Percentiles rank a stretch among this genome's conserved stretches.
Evolutionary conservation across 2,888 invertebrate species (phyloP).

Genomic region (Acanthosepion pharaonis): DNA sequence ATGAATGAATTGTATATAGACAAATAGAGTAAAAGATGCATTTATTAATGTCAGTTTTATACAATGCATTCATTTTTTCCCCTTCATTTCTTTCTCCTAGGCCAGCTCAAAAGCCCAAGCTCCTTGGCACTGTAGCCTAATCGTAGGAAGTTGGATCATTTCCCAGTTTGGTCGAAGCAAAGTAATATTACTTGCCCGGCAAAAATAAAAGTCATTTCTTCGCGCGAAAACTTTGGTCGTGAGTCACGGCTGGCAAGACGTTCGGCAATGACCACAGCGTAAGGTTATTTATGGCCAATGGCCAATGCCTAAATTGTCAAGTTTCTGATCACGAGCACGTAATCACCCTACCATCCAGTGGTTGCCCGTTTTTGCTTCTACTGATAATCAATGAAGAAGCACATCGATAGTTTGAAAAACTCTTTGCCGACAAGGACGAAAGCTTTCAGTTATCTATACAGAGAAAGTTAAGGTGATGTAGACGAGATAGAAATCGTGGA

Average conservation of each 20-base stretch:
- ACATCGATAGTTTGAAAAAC: not conserved
- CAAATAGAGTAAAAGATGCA: too few relatives aligned
- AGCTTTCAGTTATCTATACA: not conserved
- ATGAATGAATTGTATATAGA: too few relatives aligned
- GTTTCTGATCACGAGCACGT: constrained; percentile 8
- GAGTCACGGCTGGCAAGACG: constrained; percentile 33
- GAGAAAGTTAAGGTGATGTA: not conserved
- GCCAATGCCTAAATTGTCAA: not conserved
- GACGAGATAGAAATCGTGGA: not conserved
- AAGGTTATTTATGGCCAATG: not conserved
- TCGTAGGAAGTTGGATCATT: not conserved
- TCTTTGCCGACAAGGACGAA: not conserved
- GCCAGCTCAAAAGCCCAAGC: not conserved
- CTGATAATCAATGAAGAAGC: not conserved
- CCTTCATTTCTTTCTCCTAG: not conserved
- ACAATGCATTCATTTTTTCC: not conserved
- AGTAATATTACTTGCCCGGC: constrained; percentile 18
- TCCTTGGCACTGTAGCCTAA: constrained; percentile 10
- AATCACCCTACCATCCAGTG: constrained; percentile 7
- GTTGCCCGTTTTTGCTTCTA: not conserved
- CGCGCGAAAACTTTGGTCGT: constrained; percentile 10
- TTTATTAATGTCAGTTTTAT: constrained; percentile 7
- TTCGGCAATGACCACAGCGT: not conserved
- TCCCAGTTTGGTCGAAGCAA: constrained; percentile 9
- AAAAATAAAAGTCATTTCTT: not conserved